phyloP scores from a whole-genome alignment of 1,140 invertebrate genomes.

The Cydia splendana region DNA sequence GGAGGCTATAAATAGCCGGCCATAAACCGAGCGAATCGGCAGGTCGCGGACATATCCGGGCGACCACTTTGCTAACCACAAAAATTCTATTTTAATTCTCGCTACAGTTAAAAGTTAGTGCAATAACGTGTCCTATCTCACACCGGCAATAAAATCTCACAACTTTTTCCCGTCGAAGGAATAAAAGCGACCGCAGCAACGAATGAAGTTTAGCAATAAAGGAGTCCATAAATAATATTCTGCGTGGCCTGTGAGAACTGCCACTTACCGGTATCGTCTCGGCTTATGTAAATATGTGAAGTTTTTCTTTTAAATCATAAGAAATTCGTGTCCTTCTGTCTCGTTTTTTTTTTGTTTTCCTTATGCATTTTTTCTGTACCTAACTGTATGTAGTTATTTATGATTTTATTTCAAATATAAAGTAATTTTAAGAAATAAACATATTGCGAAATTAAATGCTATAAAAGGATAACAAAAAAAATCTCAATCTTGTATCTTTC shows the following conservation, averaged over 20 bases:
- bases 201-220: constrained; percentile 79
- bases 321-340: constrained; percentile 33
- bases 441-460: not conserved
- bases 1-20: constrained; percentile 25
- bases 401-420: no score
- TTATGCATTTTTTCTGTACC: not conserved
- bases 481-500: constrained; percentile 38
- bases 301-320: constrained; percentile 39
- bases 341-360: not conserved
- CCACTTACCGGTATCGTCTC: constrained; percentile 61
- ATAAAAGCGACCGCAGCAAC: constrained; percentile 76
- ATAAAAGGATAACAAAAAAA: constrained; percentile 37
- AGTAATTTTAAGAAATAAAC: not conserved
- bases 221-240: constrained; percentile 77
- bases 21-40: constrained; percentile 23
- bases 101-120: constrained; percentile 66
- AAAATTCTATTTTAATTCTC: constrained; percentile 76
- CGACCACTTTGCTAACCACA: constrained; percentile 54
- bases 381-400: no score
- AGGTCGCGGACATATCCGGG: constrained; percentile 32
- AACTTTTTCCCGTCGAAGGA: constrained; percentile 77
- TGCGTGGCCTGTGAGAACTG: constrained; percentile 67
- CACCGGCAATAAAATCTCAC: constrained; percentile 76
- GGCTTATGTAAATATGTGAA: constrained; percentile 59
- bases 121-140: constrained; percentile 79